Evolutionary conservation across 2,888 invertebrate species (phyloP).

Genomic region (Lochmaea crataegi): DNA sequence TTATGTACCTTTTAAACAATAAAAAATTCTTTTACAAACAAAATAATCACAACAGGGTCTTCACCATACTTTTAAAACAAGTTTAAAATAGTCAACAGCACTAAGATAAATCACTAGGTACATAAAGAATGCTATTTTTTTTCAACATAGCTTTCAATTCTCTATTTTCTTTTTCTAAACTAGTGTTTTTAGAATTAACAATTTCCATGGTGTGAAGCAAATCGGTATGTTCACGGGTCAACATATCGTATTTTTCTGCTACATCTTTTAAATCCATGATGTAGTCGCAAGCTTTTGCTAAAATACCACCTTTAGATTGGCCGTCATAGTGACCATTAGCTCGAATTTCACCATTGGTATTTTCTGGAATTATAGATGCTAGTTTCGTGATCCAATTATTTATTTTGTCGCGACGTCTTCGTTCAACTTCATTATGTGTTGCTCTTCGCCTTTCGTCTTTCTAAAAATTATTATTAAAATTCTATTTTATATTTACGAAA

Average conservation of each 20-base stretch:
- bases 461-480: constrained; percentile 56
- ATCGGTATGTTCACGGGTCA: constrained; percentile 76
- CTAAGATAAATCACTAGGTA: constrained; percentile 41
- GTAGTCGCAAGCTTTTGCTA: constrained; percentile 96
- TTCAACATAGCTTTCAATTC: constrained; percentile 76
- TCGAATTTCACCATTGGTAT: constrained; percentile 67
- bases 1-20: background rate
- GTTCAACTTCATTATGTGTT: constrained; percentile 96
- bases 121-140: constrained; percentile 70
- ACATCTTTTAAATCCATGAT: constrained; percentile 85
- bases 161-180: constrained; percentile 81
- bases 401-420: constrained; percentile 93
- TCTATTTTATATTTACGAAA: too few species aligned
- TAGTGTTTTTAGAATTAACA: constrained; percentile 77
- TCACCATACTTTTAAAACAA: background rate
- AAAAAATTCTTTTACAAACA: constrained; percentile 2
- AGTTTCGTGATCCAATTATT: constrained; percentile 96
- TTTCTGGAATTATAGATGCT: constrained; percentile 88
- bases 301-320: constrained; percentile 93
- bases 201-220: constrained; percentile 77
- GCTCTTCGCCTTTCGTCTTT: constrained; percentile 90
- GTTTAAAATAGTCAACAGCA: constrained; percentile 1
- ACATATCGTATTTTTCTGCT: constrained; percentile 77
- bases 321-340: constrained; percentile 73
- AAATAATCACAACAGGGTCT: background rate